A percentile compares a stretch with the other conserved stretches of the same genome.
These are phyloP conservation scores for Agriotes lineatus DNA, from an alignment of 2,888 invertebrate genomes.

Conservation along the genomic window DNA sequence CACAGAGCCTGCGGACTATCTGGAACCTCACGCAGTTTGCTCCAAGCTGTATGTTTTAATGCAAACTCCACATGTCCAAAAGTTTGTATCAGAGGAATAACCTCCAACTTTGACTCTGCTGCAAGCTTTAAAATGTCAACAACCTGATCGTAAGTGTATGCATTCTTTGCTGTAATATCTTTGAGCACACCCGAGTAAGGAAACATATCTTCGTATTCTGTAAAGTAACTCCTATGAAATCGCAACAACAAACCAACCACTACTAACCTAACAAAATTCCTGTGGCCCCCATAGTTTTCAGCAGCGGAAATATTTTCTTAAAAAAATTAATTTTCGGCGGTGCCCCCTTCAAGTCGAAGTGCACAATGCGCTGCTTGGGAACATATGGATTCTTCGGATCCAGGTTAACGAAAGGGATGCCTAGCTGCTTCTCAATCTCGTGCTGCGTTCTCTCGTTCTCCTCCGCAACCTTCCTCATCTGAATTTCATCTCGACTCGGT, in stretches of 20 bases:
- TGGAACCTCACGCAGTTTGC: constrained; percentile 74
- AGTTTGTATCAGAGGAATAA: constrained; percentile 82
- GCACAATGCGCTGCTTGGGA: constrained; percentile 73
- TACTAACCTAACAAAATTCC: constrained; percentile 69
- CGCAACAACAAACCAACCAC: neutral
- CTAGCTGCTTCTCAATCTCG: constrained; percentile 63
- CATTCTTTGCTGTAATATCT: constrained; percentile 70
- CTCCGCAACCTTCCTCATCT: constrained; percentile 32
- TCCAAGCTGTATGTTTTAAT: constrained; percentile 74
- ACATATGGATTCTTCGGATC: constrained; percentile 65
- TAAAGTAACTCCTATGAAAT: constrained; percentile 3
- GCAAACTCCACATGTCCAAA: constrained; percentile 84
- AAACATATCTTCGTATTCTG: constrained; percentile 89
- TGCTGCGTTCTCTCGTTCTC: constrained; percentile 49
- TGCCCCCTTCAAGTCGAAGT: constrained; percentile 84
- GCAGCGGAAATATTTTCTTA: constrained; percentile 70
- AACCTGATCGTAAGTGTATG: constrained; percentile 71
- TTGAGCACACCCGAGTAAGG: constrained; percentile 75
- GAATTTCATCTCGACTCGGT: constrained; percentile 61
- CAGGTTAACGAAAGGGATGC: constrained; percentile 64
- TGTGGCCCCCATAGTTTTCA: constrained; percentile 76
- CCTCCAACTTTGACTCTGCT: constrained; percentile 71
- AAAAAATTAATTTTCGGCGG: constrained; percentile 76
- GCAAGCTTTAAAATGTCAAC: constrained; percentile 72
- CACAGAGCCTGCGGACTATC: constrained; percentile 80